phyloP scores from a whole-genome alignment of 2,888 invertebrate species.

The Tenodera sinensis region DNA sequence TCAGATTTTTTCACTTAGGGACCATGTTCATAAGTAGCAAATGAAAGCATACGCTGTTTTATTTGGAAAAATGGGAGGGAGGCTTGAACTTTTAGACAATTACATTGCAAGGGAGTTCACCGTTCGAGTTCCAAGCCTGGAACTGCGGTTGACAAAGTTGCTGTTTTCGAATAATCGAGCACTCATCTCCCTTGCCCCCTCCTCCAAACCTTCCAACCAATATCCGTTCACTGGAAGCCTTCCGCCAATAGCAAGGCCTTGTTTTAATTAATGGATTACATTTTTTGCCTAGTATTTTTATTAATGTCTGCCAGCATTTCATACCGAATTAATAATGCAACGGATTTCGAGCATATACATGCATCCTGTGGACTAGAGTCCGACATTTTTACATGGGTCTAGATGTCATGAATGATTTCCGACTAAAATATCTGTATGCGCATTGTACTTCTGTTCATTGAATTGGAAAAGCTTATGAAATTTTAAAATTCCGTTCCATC shows the following conservation, averaged over 20 bases:
- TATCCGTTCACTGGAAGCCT: neutral
- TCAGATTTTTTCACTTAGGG: too few species aligned
- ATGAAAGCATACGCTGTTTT: too few species aligned
- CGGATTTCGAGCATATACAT: neutral
- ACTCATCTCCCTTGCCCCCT: neutral
- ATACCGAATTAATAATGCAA: neutral
- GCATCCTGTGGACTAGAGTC: neutral
- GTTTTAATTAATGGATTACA: neutral
- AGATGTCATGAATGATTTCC: neutral
- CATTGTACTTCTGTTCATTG: neutral
- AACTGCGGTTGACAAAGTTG: neutral
- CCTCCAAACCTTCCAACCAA: neutral
- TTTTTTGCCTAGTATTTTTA: neutral
- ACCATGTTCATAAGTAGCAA: too few species aligned
- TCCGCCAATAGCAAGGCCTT: neutral
- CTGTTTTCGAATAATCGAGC: neutral
- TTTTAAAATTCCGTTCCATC: neutral
- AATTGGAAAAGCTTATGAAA: neutral
- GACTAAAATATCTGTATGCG: neutral
- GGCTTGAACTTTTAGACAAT: too few species aligned
- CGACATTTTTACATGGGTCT: neutral
- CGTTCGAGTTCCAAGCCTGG: neutral
- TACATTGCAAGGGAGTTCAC: too few species aligned
- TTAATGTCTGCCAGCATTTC: neutral
- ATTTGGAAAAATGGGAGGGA: too few species aligned